phyloP scores from a whole-genome alignment of 2,797 vertebrate genomes.

The Xenops minutus region DNA sequence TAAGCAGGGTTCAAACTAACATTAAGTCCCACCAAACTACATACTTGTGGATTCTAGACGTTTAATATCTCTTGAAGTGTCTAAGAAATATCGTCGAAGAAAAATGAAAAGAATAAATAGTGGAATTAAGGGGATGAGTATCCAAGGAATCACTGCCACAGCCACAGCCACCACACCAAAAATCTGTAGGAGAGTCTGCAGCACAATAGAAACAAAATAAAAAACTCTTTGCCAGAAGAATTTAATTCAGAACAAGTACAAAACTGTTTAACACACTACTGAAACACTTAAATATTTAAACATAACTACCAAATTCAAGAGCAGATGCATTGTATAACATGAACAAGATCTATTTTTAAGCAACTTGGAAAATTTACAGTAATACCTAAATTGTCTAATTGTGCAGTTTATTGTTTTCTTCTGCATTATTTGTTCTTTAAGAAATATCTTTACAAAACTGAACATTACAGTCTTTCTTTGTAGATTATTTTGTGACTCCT shows the following conservation, averaged over 20 bases:
- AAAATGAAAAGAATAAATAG: conserved; percentile 84
- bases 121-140: conserved; percentile 82
- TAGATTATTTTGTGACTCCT: neutral
- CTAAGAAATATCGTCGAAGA: conserved; percentile 86
- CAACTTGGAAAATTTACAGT: neutral
- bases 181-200: conserved; percentile 86
- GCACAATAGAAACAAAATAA: conserved; percentile 56
- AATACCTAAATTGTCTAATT: neutral
- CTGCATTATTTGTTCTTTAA: neutral
- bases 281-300: conserved; percentile 37
- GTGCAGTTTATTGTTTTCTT: neutral
- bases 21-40: conserved; percentile 46
- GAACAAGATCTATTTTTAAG: neutral
- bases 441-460: neutral
- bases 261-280: conserved; percentile 17
- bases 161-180: conserved; percentile 84
- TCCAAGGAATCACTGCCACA: conserved; percentile 85
- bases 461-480: neutral
- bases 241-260: conserved; percentile 45
- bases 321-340: neutral
- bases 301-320: conserved; percentile 18
- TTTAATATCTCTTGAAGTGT: conserved; percentile 89
- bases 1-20: neutral
- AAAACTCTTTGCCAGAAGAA: conserved; percentile 18
- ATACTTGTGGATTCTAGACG: conserved; percentile 88